Conservation (phyloP, 2,797 vertebrate genomes). For the Acrossocheilus wenchowensis region DNA sequence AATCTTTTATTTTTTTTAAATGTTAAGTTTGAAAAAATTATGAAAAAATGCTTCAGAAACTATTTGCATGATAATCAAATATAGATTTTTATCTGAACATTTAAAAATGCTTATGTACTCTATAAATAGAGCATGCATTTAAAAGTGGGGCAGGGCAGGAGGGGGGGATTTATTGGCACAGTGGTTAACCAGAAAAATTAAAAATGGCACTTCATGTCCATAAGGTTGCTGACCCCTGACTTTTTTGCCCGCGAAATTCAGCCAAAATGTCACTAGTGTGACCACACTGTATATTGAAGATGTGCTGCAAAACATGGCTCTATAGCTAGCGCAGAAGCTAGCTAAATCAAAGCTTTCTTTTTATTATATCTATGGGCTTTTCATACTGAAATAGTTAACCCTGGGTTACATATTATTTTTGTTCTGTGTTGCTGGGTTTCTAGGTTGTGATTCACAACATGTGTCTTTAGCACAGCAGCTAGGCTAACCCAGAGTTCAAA, state of each 20-base stretch:
- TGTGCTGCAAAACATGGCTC: not conserved
- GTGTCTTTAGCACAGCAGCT: not conserved
- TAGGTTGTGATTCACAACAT: not conserved
- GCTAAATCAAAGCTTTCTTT: not conserved
- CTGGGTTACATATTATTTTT: constrained; percentile 8
- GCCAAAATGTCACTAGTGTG: not conserved
- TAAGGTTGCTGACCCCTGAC: no score
- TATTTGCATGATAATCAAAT: no score
- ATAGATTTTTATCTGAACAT: no score
- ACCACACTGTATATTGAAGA: not conserved
- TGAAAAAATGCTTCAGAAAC: no score
- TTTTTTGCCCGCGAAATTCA: not conserved
- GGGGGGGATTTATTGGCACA: no score
- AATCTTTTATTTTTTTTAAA: no score
- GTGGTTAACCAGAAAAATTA: no score
- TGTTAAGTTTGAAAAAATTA: no score
- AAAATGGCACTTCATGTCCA: no score
- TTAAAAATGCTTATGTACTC: no score
- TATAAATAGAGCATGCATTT: no score
- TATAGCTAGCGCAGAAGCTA: not conserved
- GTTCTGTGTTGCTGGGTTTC: not conserved
- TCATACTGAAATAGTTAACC: not conserved
- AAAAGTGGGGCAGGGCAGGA: no score
- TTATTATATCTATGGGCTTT: not conserved
- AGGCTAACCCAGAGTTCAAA: not conserved